Evolutionary conservation across 2,888 invertebrate genomes (phyloP).

Genomic region (Cancer borealis): DNA sequence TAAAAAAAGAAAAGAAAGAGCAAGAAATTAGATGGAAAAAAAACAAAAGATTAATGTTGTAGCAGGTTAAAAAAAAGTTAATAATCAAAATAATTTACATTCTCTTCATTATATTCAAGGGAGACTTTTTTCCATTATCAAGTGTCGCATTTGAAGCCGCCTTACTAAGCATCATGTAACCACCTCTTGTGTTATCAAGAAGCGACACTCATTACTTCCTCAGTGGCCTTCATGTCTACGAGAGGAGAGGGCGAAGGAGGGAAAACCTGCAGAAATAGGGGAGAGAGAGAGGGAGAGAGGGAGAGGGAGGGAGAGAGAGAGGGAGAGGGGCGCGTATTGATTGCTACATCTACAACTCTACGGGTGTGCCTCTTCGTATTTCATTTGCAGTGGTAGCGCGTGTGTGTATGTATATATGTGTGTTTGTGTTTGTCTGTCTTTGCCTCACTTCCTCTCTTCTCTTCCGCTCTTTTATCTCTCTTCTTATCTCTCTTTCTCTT

Average conservation of each 20-base stretch:
- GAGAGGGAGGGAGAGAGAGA: background rate
- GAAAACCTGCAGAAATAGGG: background rate
- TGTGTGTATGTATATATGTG: background rate
- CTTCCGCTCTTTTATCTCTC: background rate
- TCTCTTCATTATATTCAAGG: background rate
- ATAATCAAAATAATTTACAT: background rate
- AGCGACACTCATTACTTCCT: background rate
- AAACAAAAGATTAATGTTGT: background rate
- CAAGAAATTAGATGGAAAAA: background rate
- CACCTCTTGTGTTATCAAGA: background rate
- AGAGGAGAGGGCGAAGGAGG: background rate
- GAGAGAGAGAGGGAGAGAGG: background rate
- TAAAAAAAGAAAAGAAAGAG: background rate
- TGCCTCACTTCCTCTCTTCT: background rate
- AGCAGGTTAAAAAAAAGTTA: background rate
- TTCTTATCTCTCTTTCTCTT: background rate
- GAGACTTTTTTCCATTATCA: background rate
- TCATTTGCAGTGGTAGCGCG: background rate
- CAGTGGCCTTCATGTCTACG: background rate
- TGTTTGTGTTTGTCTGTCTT: background rate
- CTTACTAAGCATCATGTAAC: background rate
- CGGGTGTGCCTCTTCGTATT: conserved; percentile 17
- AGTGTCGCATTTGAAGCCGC: background rate
- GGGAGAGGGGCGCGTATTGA: background rate
- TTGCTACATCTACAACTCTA: conserved; percentile 34